These are phyloP conservation scores for Hemistola chrysoprasaria DNA, from an alignment of 2,888 invertebrate genomes.

Conservation along the genomic window DNA sequence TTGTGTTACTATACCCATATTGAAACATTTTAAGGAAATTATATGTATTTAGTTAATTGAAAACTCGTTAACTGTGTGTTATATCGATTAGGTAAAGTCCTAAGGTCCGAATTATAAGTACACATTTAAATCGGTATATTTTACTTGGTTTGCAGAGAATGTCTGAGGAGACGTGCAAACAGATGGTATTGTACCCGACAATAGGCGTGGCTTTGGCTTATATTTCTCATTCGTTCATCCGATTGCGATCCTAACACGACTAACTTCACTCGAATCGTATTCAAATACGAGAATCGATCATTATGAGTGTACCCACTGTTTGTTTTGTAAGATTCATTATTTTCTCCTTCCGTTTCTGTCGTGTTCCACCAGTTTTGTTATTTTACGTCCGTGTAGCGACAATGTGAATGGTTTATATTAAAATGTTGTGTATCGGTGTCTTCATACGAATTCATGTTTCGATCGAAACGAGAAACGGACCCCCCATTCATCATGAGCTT, in stretches of 20 bases:
- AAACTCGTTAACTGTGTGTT: no score
- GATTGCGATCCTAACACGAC: constrained; percentile 76
- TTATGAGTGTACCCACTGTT: constrained; percentile 38
- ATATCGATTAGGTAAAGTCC: neutral
- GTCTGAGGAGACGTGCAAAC: constrained; percentile 92
- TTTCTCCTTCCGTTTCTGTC: constrained; percentile 47
- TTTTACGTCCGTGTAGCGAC: constrained; percentile 74
- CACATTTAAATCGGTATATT: constrained; percentile 65
- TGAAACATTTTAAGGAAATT: no score
- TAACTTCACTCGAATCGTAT: constrained; percentile 66
- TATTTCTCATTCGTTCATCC: constrained; percentile 74
- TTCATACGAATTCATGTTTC: constrained; percentile 54
- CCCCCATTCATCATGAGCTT: constrained; percentile 66
- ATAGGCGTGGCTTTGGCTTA: constrained; percentile 81
- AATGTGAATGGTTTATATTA: constrained; percentile 58
- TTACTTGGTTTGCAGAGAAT: constrained; percentile 89
- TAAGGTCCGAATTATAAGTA: constrained; percentile 24
- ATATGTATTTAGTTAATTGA: no score
- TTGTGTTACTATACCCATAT: no score
- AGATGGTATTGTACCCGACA: constrained; percentile 85
- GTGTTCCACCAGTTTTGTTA: constrained; percentile 61
- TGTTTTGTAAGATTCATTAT: constrained; percentile 47
- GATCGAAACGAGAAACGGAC: constrained; percentile 33
- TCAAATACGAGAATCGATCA: constrained; percentile 52
- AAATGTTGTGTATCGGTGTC: constrained; percentile 68